Percentiles rank a stretch among this genome's conserved stretches.
Evolutionary conservation across 35 echinoderm and acorn worm species (phyloP).

Genomic region (Apostichopus californicus): DNA sequence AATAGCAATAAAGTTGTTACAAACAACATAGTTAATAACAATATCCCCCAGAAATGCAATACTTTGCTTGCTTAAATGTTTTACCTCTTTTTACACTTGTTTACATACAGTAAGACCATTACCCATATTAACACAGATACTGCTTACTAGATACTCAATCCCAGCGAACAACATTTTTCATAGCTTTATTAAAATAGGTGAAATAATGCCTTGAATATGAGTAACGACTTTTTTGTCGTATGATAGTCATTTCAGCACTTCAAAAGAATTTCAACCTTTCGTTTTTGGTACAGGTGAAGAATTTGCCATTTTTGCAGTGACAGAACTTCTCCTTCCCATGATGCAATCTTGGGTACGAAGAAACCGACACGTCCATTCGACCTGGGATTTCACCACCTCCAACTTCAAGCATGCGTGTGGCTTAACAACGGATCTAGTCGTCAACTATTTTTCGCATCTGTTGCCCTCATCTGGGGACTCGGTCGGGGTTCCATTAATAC

Average conservation of each 20-base stretch:
- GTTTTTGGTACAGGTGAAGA: constrained; percentile 57
- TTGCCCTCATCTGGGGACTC: constrained; percentile 38
- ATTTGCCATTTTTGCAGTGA: constrained; percentile 89
- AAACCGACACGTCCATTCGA: constrained; percentile 76
- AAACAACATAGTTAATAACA: no score
- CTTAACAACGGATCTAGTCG: constrained; percentile 88
- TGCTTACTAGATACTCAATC: background rate
- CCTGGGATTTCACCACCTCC: constrained; percentile 87
- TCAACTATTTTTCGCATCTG: constrained; percentile 77
- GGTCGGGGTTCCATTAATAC: constrained; percentile 74
- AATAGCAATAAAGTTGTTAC: no score
- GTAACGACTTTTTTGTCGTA: no score
- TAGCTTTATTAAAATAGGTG: no score
- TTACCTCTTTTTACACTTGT: no score
- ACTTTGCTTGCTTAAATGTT: no score
- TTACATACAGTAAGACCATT: no score
- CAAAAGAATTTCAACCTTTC: background rate
- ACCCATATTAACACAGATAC: background rate
- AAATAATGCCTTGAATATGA: no score
- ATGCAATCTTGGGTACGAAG: constrained; percentile 91
- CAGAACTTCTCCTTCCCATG: constrained; percentile 96
- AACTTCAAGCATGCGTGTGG: constrained; percentile 99
- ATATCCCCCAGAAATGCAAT: no score
- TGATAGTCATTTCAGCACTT: background rate
- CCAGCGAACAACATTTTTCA: no score